Base-by-base conservation (phyloP, 2,113 vertebrate genomes). In the Microcebus tavaratra region DNA sequence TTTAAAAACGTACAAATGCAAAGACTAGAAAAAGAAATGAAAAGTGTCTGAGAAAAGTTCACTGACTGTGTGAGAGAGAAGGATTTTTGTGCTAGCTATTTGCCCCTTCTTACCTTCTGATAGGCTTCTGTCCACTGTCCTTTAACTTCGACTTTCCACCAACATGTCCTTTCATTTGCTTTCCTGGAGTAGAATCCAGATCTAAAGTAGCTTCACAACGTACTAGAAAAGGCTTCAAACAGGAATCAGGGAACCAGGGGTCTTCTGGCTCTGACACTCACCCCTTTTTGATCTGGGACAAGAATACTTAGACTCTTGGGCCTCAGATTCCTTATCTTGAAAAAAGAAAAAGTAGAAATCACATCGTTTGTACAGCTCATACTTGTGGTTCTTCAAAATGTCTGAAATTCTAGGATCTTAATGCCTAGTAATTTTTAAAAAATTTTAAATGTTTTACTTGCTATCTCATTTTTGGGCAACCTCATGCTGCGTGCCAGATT, bases 381-480 rank as follows among this genome's bases (percentile, higher is more conserved):
- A 6, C 29, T 75, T 67, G 79, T n/a, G 10, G 6, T 55, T 94
- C 36, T 84, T 68, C 39, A 84, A 75, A 89, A 65, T 76, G n/a
- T 89, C 68, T 86, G 78, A 88, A 75, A 36, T 92, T 79, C 67
- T 89, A 83, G 45, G 29, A 65, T 94, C 6, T 85, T 79, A 65
- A 25, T 88, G 70, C 23, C 21, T 85, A 79, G 39, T 73, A 55
- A 72, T 87, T 96, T 83, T 76, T 36, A 14, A 63, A 34, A 55
- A 18, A 83, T 76, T 36, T 23, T 68, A 95, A 70, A 92, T 65
- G 31, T 89, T 96, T 97, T 17, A 96, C 92, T 87, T 95, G 55
- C 8, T 97, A 29, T 97, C 93, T 86, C 87, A 21, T 93, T 98
- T 97, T 98, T 96, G 96, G 84, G 76, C 86, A 97, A 73, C 55